Base-by-base conservation (phyloP, 1,140 invertebrate species). In the Pseudomyrmex gracilis region DNA sequence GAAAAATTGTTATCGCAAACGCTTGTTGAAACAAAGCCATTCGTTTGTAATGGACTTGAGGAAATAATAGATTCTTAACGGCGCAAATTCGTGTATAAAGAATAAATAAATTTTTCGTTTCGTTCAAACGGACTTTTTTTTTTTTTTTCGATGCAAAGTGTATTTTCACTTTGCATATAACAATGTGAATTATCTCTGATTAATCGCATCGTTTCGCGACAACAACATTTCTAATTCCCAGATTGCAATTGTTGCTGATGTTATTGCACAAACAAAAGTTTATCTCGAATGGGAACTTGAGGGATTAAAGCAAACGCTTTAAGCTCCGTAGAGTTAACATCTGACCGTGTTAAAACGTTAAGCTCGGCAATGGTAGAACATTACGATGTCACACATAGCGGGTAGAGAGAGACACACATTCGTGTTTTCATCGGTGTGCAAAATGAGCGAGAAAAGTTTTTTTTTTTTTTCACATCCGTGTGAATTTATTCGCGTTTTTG, bases 1-100 rank as follows among this genome's bases (percentile, higher is more conserved):
- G 76, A 58, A 80, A 80, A 80, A 80, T 80, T 80, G 66, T 80
- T 68, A 68, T 70, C 49, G 53, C 57, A 70, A 80, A 70, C 22
- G 66, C 34, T 34, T 58, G 20, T 8, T 80, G 70, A 80, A 80
- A 70, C 53, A 70, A 57, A 53, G 76, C 66, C 58, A 71, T 70
- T 68, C 34, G 68, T 43, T 80, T 24, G 76, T 71, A 51, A 20
- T 58, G 43, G 70, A 71, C 66, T 58, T 80, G 22, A 45, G 76
- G 20, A 60, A 34, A 24, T 80, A 70, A 80, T 47, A 15, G n/a
- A 60, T 71, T 70, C 67, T 80, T 34, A 80, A 15, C 4, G 20
- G 13, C 34, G 43, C 61, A 22, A 13, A 78, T 51, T 17, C 43
- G 15, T 47, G 17, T 47, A 17, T 55, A 13, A 17, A 20, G 10